Percentiles rank a stretch among this genome's conserved stretches.
These are phyloP conservation scores for Pseudopipra pipra DNA, from an alignment of 2,113 vertebrate genomes.

Conservation along the genomic window DNA sequence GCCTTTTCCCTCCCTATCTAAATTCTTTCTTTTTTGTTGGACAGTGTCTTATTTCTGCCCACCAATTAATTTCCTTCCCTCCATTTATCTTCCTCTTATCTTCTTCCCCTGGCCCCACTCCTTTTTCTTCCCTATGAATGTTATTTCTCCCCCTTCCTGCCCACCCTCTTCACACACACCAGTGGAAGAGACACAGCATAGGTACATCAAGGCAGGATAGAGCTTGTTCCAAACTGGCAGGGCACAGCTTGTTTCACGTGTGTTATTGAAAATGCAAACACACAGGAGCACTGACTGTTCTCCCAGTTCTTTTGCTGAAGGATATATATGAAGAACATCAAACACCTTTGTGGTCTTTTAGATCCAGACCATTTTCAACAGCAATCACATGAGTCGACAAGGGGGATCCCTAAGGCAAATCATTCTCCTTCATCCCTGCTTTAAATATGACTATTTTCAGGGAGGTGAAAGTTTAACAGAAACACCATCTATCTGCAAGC, in stretches of 20 bases:
- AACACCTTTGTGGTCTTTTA: slow-evolving; percentile 58
- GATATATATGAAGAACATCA: slow-evolving; percentile 54
- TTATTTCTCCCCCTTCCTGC: not conserved
- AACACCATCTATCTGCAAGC: not conserved
- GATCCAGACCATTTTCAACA: slow-evolving; percentile 55
- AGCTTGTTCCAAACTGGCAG: slow-evolving; percentile 48
- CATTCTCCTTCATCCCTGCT: slow-evolving; percentile 23
- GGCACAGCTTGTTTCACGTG: slow-evolving; percentile 53
- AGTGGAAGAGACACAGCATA: not conserved
- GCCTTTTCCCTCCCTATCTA: not conserved
- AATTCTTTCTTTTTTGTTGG: too few species aligned
- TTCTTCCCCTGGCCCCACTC: not conserved
- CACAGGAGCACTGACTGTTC: slow-evolving; percentile 38
- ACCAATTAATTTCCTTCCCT: not conserved
- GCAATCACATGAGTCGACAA: slow-evolving; percentile 46
- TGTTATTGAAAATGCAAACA: slow-evolving; percentile 53
- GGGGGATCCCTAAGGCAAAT: slow-evolving; percentile 50
- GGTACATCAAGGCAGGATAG: slow-evolving; percentile 39
- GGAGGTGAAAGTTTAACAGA: slow-evolving; percentile 52
- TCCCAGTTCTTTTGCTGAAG: slow-evolving; percentile 60
- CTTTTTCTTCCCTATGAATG: not conserved
- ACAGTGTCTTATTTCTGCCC: not conserved
- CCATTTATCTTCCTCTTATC: not conserved
- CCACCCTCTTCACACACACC: not conserved
- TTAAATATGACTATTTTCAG: not conserved